Base-by-base conservation (phyloP, 2,888 invertebrate genomes). In the Incurvaria masculella region DNA sequence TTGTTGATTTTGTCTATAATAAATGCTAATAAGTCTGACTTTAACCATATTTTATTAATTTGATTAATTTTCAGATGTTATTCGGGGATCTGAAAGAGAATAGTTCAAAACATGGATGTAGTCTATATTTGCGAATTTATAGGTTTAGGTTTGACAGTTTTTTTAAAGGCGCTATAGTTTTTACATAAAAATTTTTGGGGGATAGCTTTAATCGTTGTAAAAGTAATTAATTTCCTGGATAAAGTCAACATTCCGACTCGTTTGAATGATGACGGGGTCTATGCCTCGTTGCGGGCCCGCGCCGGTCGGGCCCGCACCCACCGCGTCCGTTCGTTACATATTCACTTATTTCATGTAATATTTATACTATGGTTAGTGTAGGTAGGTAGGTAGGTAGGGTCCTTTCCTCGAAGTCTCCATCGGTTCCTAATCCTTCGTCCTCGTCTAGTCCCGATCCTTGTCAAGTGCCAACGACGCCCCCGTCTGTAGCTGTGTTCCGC, bases 11-110 rank as follows among this genome's bases (percentile, higher is more conserved):
- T 69, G 41, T 63, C 69, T 72, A n/a, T 72, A 61, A 66, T 65
- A 70, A 72, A 66, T 33, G 69, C 69, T 72, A 68, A 74, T 33
- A 76, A 76, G 78, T 76, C 76, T 76, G 78, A 78, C 76, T 76
- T 75, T 71, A 52, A 71, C 70, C 68, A 33, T 33, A 23, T 70
- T 68, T 74, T 74, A 75, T 76, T 68, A 68, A 65, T 69, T 65
- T 66, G 48, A 48, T 66, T 66, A 51, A 49, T 66, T 64, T 69
- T 72, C 73, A 71, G 71, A 71, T 65, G 59, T 45, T 41, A 40
- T 43, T 40, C 42, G 11, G 27, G 44, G 23, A 45, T 50, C 14
- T 40, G 33, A 48, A 41, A 45, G 39, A 40, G 21, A 2, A 16
- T 50, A 39, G 42, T 50, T 48, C 38, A 17, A 46, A 47, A 49